A percentile compares a stretch with the other conserved stretches of the same genome.
These are phyloP conservation scores for Engraulis encrasicolus DNA, from an alignment of 2,113 vertebrate species.

Conservation along the genomic window DNA sequence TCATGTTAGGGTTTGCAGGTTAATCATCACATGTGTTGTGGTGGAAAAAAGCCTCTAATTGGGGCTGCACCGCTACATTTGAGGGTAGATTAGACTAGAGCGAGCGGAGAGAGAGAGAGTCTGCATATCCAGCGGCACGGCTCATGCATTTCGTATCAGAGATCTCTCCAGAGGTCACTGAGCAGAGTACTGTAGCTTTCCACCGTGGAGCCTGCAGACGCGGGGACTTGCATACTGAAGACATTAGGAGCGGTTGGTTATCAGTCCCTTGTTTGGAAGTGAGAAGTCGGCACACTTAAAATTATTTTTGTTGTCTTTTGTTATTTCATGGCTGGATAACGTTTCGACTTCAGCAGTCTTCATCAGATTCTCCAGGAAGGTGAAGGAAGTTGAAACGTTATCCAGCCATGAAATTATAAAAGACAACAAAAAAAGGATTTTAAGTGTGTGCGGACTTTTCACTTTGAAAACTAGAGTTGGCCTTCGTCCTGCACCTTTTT, in stretches of 20 bases:
- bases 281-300: too few relatives aligned
- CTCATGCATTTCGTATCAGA: slow-evolving; percentile 25
- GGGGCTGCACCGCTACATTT: neutral
- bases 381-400: too few relatives aligned
- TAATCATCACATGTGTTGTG: neutral
- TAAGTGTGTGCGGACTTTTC: too few relatives aligned
- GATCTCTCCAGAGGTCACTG: slow-evolving; percentile 21
- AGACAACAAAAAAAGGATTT: too few relatives aligned
- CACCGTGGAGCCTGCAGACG: slow-evolving; percentile 30
- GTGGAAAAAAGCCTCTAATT: neutral
- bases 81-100: neutral
- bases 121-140: neutral
- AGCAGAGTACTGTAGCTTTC: slow-evolving; percentile 29
- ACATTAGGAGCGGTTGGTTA: slow-evolving; percentile 61
- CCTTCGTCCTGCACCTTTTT: too few relatives aligned
- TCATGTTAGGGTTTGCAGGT: slow-evolving; percentile 7
- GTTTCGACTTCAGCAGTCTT: too few relatives aligned
- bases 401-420: too few relatives aligned
- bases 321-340: too few relatives aligned
- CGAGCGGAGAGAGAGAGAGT: neutral
- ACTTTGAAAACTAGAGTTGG: too few relatives aligned
- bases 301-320: too few relatives aligned
- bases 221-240: slow-evolving; percentile 54
- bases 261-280: slow-evolving; percentile 63
- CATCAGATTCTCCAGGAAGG: too few relatives aligned